Evolutionary conservation across 2,113 vertebrate species (phyloP), one percentile per base, ranked within the genome.

Genomic region (Apodemus sylvaticus): DNA sequence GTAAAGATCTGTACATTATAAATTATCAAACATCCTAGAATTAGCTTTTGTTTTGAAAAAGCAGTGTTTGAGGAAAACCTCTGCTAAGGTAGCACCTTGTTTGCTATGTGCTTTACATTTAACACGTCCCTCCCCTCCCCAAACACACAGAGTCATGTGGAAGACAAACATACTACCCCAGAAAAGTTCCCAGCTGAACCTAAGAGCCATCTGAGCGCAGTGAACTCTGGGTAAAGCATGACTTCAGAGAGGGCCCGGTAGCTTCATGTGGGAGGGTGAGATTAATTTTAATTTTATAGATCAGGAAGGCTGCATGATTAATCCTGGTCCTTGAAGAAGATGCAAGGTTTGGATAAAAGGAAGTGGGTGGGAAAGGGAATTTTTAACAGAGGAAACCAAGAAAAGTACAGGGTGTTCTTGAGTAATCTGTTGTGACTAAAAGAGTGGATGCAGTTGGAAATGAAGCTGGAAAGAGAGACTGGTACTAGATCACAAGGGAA

Each of bases 361-460:
- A 98, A 97, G 66, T 96, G 90, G 96, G 95, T 97, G 95, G 93
- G 55, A 31, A 95, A 90, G 89, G 93, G 68, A 93, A 95, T 95
- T 97, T 97, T 95, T 95, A 97, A n/a, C 39, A 96, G 79, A 97
- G 94, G 96, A 96, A 96, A 95, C 36, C 22, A 60, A 95, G 94
- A 96, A 90, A 96, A 96, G 92, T 96, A 81, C 83, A 92, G 74
- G 29, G 71, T 81, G 16, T 95, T 92, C 96, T 89, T 96, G 94
- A 85, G 89, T 81, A 96, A 60, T 96, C 71, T 96, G 8, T 93
- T 94, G 62, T 93, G 91, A 96, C 78, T 91, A 58, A 53, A 91
- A 71, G 58, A 96, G 74, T 95, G 73, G 48, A 76, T 93, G 17
- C 66, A 77, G 20, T 95, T 96, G 89, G 95, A 95, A 95, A 82